Conservation (phyloP, 2,797 vertebrate species). For the Lutra lutra region DNA sequence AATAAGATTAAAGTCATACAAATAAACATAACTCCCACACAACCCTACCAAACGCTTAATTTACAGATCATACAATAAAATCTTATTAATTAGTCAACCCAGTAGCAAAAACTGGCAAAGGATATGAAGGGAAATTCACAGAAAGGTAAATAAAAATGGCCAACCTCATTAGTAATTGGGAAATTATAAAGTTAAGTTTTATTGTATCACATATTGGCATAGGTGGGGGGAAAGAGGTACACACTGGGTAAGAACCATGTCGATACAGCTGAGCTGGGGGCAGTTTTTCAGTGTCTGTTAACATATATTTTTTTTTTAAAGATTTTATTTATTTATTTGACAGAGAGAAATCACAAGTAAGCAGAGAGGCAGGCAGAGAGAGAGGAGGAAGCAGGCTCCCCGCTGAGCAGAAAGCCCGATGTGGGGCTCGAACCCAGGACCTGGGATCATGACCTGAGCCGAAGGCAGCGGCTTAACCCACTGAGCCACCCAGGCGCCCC, state of each 20-base stretch:
- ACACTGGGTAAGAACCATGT: neutral
- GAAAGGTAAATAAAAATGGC: constrained; percentile 17
- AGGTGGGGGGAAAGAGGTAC: rapidly evolving
- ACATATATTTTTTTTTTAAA: too few relatives aligned
- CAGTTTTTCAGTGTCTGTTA: neutral
- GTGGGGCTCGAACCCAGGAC: too few relatives aligned
- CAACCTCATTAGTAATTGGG: neutral
- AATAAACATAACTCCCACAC: constrained; percentile 16
- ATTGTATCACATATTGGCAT: neutral
- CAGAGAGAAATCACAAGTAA: too few relatives aligned
- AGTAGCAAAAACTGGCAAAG: constrained; percentile 32
- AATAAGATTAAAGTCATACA: neutral
- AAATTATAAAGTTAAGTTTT: neutral
- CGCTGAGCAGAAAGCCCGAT: too few relatives aligned
- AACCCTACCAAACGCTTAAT: constrained; percentile 16
- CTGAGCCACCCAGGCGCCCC: too few relatives aligned
- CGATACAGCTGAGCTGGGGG: neutral
- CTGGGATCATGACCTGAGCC: too few relatives aligned
- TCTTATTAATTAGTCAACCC: neutral
- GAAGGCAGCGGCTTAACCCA: too few relatives aligned
- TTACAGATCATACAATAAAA: neutral
- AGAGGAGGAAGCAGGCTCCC: too few relatives aligned
- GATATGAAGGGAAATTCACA: constrained; percentile 41
- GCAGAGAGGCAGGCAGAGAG: too few relatives aligned
- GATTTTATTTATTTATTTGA: too few relatives aligned